Base-by-base conservation (phyloP, 2,888 invertebrate species). In the Nomada lathburiana region DNA sequence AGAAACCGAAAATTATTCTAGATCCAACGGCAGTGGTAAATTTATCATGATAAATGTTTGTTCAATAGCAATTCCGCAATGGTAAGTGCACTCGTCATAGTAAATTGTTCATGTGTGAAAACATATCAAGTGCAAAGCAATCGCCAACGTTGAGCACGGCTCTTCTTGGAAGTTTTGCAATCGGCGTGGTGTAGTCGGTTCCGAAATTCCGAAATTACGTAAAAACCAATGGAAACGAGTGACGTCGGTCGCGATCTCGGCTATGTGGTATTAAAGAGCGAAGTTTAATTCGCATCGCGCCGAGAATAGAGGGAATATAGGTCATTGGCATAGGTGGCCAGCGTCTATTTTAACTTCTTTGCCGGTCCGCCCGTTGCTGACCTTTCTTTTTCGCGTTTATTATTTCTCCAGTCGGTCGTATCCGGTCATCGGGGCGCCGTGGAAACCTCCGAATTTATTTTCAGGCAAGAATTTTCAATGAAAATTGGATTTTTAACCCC, bases 261-360 rank as follows among this genome's bases (percentile, higher is more conserved):
- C 29, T 9, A 20, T 23, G 67, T 20, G 60, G 63, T n/a, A 57
- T 76, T 70, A 70, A 72, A 57, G 47, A 65, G 65, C 36, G 36
- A 67, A 53, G 52, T 85, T 80, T 76, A 64, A 72, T 76, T 76
- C 63, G 60, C 62, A 70, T 23, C 71, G 20, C 20, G 76, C 76
- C 77, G 77, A 85, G 80, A 90, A 89, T 86, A 84, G 78, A 68
- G 60, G 69, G 80, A 87, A 90, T 89, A 87, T 89, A 74, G 91
- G 90, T 89, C 90, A 90, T 88, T 91, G 90, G 85, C 91, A 82
- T 87, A 82, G 82, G 69, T 67, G 76, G 75, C 77, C 64, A 75
- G 76, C 70, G 63, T 82, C 86, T 84, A 87, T 88, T 87, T 85
- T 84, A 63, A 75, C 76, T 65, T 60, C 62, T 77, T 84, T 60